Conservation (phyloP, 2,113 vertebrate species). For the Nestor notabilis region DNA sequence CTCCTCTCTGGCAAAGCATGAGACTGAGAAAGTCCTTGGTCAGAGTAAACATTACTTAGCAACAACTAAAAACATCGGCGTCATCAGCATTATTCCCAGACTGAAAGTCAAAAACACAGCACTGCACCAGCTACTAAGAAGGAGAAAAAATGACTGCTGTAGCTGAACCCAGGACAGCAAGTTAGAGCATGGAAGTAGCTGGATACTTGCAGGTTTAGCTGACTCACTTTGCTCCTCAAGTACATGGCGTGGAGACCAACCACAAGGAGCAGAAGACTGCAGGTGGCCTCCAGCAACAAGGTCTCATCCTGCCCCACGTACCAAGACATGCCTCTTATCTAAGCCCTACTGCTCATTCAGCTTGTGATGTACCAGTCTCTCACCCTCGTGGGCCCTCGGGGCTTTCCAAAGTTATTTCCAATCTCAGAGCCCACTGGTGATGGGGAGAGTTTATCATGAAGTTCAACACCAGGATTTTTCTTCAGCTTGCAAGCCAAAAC, state of each 20-base stretch:
- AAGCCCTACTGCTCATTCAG: neutral
- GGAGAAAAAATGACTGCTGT: too few species aligned
- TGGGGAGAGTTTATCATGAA: neutral
- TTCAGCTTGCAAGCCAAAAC: constrained; percentile 61
- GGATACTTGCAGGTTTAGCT: neutral
- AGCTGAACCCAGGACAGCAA: too few species aligned
- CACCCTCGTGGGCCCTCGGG: neutral
- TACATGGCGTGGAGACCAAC: fast-evolving
- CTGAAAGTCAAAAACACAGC: too few species aligned
- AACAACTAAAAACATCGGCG: too few species aligned
- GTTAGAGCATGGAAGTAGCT: neutral
- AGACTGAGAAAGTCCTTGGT: too few species aligned
- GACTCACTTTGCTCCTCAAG: neutral
- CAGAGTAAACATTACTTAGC: too few species aligned
- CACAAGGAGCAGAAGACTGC: neutral
- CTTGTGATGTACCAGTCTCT: neutral
- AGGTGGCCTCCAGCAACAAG: fast-evolving
- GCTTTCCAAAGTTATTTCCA: neutral
- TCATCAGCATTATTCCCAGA: too few species aligned
- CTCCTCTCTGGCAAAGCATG: too few species aligned
- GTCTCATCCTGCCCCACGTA: neutral
- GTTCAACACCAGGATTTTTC: constrained; percentile 9
- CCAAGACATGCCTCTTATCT: neutral
- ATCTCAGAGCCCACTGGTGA: neutral
- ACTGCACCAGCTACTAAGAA: too few species aligned